Evolutionary conservation across 2,113 vertebrate genomes (phyloP).

Genomic region (Oryzias javanicus): DNA sequence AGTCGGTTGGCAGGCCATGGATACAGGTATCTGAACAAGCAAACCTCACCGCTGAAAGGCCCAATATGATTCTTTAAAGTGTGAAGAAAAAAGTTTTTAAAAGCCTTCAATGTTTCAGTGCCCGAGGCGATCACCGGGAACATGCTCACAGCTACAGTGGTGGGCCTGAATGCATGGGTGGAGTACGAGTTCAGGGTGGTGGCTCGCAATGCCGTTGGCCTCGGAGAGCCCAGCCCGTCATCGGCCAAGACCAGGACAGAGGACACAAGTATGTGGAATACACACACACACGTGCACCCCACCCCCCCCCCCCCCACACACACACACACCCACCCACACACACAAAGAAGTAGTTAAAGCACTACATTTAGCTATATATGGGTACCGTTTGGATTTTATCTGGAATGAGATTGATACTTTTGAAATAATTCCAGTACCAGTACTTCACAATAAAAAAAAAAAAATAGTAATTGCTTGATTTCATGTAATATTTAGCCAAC

Average conservation of each 20-base stretch:
- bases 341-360: background rate
- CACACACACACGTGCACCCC: background rate
- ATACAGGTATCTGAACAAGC: conserved; percentile 80
- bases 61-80: too few relatives aligned
- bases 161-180: conserved; percentile 94
- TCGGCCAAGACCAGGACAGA: conserved; percentile 94
- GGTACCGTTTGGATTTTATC: too few relatives aligned
- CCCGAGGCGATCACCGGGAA: conserved; percentile 87
- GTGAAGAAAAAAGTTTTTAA: too few relatives aligned
- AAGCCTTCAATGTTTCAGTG: conserved; percentile 69
- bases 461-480: too few relatives aligned
- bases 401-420: too few relatives aligned
- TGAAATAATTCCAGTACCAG: too few relatives aligned
- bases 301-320: too few relatives aligned
- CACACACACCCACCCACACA: too few relatives aligned
- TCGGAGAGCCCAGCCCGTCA: conserved; percentile 91
- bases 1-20: conserved; percentile 90
- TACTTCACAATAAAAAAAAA: too few relatives aligned
- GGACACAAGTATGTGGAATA: conserved; percentile 86
- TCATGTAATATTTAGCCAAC: too few relatives aligned
- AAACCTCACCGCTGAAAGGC: background rate
- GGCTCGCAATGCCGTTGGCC: conserved; percentile 88
- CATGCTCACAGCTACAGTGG: conserved; percentile 88
- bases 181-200: conserved; percentile 97
- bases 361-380: too few relatives aligned